Conservation (phyloP, 2,797 vertebrate species). For the Sphenopsis melanotis region DNA sequence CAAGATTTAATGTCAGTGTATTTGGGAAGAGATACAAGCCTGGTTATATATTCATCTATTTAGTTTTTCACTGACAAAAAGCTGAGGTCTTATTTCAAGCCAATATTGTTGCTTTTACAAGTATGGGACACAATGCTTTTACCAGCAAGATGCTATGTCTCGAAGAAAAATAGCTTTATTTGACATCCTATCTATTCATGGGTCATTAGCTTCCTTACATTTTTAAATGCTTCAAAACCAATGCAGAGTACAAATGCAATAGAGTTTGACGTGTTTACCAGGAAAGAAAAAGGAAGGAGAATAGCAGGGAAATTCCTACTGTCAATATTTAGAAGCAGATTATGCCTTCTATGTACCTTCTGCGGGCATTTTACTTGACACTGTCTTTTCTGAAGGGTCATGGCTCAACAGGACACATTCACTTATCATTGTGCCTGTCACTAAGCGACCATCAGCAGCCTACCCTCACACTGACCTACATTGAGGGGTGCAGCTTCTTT, state of each 20-base stretch:
- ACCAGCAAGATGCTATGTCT: background rate
- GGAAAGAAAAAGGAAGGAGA: conserved; percentile 23
- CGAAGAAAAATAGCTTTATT: conserved; percentile 41
- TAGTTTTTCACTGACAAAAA: background rate
- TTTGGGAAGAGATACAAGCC: background rate
- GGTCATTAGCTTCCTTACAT: conserved; percentile 16
- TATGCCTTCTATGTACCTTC: conserved; percentile 20
- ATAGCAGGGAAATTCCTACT: conserved; percentile 47
- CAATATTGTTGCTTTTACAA: background rate
- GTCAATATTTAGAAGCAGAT: conserved; percentile 43
- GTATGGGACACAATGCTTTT: background rate
- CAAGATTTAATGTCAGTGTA: background rate
- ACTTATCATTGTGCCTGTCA: conserved; percentile 73
- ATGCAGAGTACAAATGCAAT: background rate
- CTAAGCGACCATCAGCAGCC: conserved; percentile 56
- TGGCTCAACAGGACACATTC: conserved; percentile 57
- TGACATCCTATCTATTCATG: background rate
- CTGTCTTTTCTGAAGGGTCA: conserved; percentile 66
- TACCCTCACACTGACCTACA: conserved; percentile 72
- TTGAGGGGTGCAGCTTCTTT: conserved; percentile 41
- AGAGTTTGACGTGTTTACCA: conserved; percentile 49
- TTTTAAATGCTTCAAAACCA: conserved; percentile 38
- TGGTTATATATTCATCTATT: background rate
- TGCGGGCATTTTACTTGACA: conserved; percentile 51
- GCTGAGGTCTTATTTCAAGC: background rate